A percentile compares a stretch with the other conserved stretches of the same genome.
Conservation (phyloP, 2,113 vertebrate genomes). For the Hyperoodon ampullatus region DNA sequence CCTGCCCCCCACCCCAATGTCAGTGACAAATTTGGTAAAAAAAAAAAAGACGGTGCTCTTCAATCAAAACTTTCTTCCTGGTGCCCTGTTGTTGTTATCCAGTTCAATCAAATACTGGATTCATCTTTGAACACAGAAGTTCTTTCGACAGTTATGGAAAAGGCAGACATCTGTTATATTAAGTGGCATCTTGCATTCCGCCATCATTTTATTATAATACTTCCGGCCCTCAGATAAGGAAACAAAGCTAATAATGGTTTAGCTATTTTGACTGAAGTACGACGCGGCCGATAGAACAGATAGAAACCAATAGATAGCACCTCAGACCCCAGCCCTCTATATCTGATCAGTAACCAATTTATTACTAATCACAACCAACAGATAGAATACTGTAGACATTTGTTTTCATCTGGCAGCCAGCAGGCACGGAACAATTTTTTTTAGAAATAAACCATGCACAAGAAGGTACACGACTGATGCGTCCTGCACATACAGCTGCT, state of each 20-base stretch:
- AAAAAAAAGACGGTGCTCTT: conserved; percentile 83
- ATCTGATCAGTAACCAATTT: conserved; percentile 84
- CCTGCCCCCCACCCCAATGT: conserved; percentile 7
- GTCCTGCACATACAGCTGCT: neutral
- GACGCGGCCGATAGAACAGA: conserved; percentile 71
- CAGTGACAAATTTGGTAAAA: conserved; percentile 84
- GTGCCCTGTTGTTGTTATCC: conserved; percentile 80
- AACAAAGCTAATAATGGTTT: conserved; percentile 50
- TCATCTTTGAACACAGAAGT: neutral
- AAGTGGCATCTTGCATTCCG: conserved; percentile 52
- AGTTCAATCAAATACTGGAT: conserved; percentile 50
- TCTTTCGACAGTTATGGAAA: conserved; percentile 16
- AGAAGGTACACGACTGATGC: neutral
- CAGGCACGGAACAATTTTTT: conserved; percentile 58
- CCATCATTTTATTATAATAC: neutral
- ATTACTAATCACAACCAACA: conserved; percentile 86
- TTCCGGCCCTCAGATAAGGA: conserved; percentile 13
- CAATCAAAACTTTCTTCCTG: conserved; percentile 85
- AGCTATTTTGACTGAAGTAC: conserved; percentile 60
- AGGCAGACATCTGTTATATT: neutral
- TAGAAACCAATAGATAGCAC: conserved; percentile 75
- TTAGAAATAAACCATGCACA: neutral
- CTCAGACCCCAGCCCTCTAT: conserved; percentile 65
- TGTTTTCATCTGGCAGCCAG: conserved; percentile 81
- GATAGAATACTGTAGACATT: conserved; percentile 79